Conservation (phyloP, 1,140 invertebrate genomes). For the Micrasema minimum region DNA sequence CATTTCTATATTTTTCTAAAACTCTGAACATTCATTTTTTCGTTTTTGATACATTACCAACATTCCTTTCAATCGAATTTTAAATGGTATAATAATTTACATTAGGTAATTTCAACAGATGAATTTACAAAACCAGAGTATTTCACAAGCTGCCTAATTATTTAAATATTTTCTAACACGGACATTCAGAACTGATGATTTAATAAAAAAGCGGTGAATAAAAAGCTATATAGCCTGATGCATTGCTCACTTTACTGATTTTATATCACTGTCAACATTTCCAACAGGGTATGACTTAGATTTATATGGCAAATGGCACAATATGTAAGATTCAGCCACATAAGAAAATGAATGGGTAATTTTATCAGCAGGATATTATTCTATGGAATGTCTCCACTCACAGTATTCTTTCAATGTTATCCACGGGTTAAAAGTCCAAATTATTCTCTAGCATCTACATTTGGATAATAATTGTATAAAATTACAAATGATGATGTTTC, state of each 20-base stretch:
- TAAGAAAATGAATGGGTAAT: conserved; percentile 39
- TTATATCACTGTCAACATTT: conserved; percentile 13
- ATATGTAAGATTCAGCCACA: conserved; percentile 48
- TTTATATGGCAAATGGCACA: conserved; percentile 52
- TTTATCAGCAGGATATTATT: conserved; percentile 40
- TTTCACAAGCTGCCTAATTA: conserved; percentile 51
- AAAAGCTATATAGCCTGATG: conserved; percentile 34
- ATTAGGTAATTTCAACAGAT: conserved; percentile 42
- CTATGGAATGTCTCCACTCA: conserved; percentile 54
- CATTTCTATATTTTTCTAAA: conserved; percentile 53
- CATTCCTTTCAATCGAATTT: conserved; percentile 47
- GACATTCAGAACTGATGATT: conserved; percentile 37
- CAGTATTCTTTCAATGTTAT: conserved; percentile 49
- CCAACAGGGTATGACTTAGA: conserved; percentile 51
- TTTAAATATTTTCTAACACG: conserved; percentile 38
- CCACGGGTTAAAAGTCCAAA: conserved; percentile 48
- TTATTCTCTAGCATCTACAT: conserved; percentile 53
- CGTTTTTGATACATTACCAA: conserved; percentile 51
- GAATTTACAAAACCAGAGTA: conserved; percentile 45
- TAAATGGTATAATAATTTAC: conserved; percentile 48
- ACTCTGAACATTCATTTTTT: conserved; percentile 50
- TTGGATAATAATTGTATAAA: conserved; percentile 53
- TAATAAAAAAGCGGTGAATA: conserved; percentile 36
- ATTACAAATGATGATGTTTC: conserved; percentile 55
- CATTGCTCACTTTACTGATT: background rate